Evolutionary conservation across 2,113 vertebrate genomes (phyloP).

Genomic region (Agapornis roseicollis): DNA sequence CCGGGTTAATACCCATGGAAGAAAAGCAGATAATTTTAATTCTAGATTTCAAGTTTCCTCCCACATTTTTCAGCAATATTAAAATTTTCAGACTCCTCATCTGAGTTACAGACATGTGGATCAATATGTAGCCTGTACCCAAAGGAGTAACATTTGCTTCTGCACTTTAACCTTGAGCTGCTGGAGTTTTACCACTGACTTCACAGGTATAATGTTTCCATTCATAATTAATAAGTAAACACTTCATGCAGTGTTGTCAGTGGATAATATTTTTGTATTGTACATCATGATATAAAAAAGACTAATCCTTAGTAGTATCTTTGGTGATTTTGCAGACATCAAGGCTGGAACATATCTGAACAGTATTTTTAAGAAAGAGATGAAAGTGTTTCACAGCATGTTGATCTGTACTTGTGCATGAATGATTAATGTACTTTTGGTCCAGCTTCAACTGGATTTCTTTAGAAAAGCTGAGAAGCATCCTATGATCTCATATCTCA

Average conservation of each 20-base stretch:
- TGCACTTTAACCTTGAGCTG: neutral
- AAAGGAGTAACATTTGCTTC: neutral
- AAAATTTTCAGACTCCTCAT: neutral
- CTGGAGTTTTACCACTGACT: neutral
- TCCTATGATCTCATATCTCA: neutral
- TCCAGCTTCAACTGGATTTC: neutral
- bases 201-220: neutral
- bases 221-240: neutral
- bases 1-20: neutral
- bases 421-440: constrained; percentile 17
- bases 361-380: neutral
- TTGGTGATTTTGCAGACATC: neutral
- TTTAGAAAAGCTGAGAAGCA: neutral
- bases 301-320: neutral
- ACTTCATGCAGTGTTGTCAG: neutral
- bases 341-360: neutral
- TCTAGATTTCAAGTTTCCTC: neutral
- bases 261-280: neutral
- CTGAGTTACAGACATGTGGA: neutral
- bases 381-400: neutral
- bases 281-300: neutral
- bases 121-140: neutral
- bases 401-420: neutral
- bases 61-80: neutral
- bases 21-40: neutral